Conservation (phyloP, 2,888 invertebrate species). For the Bedellia somnulentella region DNA sequence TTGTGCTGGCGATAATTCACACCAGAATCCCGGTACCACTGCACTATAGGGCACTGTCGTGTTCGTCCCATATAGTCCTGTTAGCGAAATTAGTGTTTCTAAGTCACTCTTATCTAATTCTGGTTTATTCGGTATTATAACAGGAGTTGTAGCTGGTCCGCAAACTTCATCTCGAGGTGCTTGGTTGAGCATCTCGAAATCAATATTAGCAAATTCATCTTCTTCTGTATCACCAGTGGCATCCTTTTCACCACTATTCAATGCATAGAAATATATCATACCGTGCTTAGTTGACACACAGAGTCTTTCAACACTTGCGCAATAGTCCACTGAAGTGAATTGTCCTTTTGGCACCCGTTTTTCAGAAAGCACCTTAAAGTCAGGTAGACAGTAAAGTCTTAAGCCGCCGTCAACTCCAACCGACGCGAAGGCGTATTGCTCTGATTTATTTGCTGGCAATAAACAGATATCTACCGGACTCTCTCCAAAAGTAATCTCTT, state of each 20-base stretch:
- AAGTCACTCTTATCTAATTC: conserved; percentile 63
- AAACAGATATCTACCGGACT: conserved; percentile 71
- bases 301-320: conserved; percentile 83
- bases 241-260: conserved; percentile 73
- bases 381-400: conserved; percentile 70
- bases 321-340: conserved; percentile 83
- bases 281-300: conserved; percentile 83
- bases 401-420: conserved; percentile 77
- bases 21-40: conserved; percentile 92
- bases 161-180: conserved; percentile 30
- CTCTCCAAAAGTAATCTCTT: conserved; percentile 65
- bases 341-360: conserved; percentile 69
- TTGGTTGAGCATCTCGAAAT: conserved; percentile 37
- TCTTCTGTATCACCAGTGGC: conserved; percentile 70
- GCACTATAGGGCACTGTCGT: conserved; percentile 71
- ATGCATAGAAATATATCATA: conserved; percentile 78
- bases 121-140: conserved; percentile 61
- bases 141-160: conserved; percentile 26
- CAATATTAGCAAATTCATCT: conserved; percentile 58
- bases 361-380: conserved; percentile 68
- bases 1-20: conserved; percentile 88
- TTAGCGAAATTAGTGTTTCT: conserved; percentile 71
- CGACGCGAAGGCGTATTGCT: conserved; percentile 67
- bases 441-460: conserved; percentile 57
- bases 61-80: conserved; percentile 70